Evolutionary conservation across 1,140 invertebrate species (phyloP).

Genomic region (Papilio polyxenes): DNA sequence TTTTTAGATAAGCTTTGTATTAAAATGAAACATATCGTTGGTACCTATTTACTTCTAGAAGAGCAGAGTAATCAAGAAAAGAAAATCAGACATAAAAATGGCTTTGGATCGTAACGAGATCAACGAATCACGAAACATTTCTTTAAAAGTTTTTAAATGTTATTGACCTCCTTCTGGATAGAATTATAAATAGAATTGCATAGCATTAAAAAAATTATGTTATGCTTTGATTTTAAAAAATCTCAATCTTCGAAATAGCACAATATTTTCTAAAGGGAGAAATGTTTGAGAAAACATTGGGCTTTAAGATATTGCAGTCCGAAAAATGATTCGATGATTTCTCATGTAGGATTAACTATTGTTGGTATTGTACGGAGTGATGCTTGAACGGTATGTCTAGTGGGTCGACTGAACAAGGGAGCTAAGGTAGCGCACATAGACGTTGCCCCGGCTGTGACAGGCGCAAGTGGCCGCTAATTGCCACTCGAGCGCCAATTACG

Average conservation of each 20-base stretch:
- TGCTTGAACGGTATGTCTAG: slow-evolving; percentile 36
- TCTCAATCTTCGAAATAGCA: neutral
- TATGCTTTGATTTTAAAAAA: too few relatives aligned
- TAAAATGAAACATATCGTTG: neutral
- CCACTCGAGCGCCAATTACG: slow-evolving; percentile 76
- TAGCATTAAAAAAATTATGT: too few relatives aligned
- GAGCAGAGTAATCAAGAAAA: too few relatives aligned
- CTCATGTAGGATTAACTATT: slow-evolving; percentile 31
- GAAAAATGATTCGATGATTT: slow-evolving; percentile 21
- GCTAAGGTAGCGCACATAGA: slow-evolving; percentile 53
- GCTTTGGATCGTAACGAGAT: too few relatives aligned
- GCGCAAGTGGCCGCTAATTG: slow-evolving; percentile 71
- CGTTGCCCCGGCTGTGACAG: slow-evolving; percentile 59
- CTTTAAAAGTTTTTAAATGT: too few relatives aligned
- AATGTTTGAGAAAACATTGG: neutral
- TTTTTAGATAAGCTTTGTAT: neutral
- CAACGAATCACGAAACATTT: too few relatives aligned
- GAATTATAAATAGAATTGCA: too few relatives aligned
- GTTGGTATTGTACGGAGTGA: slow-evolving; percentile 31
- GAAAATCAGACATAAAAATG: too few relatives aligned
- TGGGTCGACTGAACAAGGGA: slow-evolving; percentile 41
- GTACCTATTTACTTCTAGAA: neutral
- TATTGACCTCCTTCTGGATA: too few relatives aligned
- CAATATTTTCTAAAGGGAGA: neutral
- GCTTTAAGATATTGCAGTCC: slow-evolving; percentile 13